phyloP scores from a whole-genome alignment of 2,888 invertebrate species.

The Ametastegia equiseti region DNA sequence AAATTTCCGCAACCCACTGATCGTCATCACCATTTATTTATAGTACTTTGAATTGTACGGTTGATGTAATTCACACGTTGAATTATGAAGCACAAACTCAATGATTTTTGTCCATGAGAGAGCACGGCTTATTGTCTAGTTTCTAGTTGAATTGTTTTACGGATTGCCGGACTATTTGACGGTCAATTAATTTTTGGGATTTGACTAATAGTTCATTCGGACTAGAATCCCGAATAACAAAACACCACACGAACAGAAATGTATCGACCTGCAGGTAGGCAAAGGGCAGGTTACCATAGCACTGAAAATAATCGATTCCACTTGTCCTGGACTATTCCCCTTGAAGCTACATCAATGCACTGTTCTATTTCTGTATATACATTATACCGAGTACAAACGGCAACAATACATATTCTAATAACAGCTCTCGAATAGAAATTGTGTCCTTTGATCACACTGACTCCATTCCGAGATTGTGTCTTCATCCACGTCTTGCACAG shows the following conservation, averaged over 20 bases:
- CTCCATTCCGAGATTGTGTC: background rate
- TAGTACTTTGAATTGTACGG: background rate
- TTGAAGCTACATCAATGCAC: background rate
- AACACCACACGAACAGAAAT: constrained; percentile 27
- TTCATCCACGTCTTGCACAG: background rate
- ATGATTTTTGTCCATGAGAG: too few relatives aligned
- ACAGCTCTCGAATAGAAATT: background rate
- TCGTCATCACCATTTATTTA: background rate
- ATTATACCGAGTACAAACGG: background rate
- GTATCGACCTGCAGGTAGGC: constrained; percentile 65
- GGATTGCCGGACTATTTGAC: background rate
- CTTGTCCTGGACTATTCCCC: constrained; percentile 49
- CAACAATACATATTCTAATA: constrained; percentile 3
- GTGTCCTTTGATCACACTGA: background rate
- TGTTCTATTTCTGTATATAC: background rate
- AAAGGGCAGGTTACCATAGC: constrained; percentile 69
- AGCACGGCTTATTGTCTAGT: background rate
- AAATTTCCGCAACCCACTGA: background rate
- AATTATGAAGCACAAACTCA: background rate
- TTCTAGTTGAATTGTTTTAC: background rate
- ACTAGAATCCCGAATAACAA: constrained; percentile 15
- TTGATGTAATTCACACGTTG: background rate
- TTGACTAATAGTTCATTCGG: constrained; percentile 10
- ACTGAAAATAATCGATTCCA: constrained; percentile 66
- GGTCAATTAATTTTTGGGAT: background rate